phyloP scores from a whole-genome alignment of 2,888 invertebrate species.

The Pristionchus maxplancki region DNA sequence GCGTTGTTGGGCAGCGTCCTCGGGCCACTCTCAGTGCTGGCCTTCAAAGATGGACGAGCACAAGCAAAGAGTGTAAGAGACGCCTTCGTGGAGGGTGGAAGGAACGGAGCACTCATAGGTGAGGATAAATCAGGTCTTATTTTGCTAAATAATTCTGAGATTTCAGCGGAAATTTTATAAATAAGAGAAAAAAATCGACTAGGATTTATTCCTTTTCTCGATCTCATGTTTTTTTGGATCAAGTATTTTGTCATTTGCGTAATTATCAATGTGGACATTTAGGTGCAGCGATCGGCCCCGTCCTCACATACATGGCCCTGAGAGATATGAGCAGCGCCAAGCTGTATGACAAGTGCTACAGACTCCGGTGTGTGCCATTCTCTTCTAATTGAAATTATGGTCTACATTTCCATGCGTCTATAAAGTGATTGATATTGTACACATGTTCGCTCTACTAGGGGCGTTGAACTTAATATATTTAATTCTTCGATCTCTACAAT shows the following conservation, averaged over 20 bases:
- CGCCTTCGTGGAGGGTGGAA: constrained; percentile 63
- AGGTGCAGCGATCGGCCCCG: constrained; percentile 66
- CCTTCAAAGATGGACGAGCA: constrained; percentile 56
- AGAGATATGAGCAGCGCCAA: constrained; percentile 67
- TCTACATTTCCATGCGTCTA: no score
- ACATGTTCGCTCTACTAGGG: no score
- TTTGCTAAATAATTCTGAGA: no score
- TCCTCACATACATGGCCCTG: constrained; percentile 64
- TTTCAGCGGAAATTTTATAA: no score
- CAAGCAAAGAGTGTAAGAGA: constrained; percentile 55
- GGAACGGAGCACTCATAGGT: constrained; percentile 59
- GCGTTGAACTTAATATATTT: no score
- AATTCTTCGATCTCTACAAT: no score
- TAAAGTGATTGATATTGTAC: no score
- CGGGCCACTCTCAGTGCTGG: constrained; percentile 57
- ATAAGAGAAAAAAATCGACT: no score
- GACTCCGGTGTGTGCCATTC: constrained; percentile 58
- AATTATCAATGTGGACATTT: no score
- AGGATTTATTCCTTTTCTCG: background rate
- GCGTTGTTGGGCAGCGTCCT: constrained; percentile 67
- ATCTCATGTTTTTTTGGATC: background rate
- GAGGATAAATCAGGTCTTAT: no score
- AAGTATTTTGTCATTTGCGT: background rate
- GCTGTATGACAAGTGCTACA: constrained; percentile 70
- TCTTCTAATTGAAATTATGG: no score